Base-by-base conservation (phyloP, 2,113 vertebrate genomes). In the Grammomys dolichurus region DNA sequence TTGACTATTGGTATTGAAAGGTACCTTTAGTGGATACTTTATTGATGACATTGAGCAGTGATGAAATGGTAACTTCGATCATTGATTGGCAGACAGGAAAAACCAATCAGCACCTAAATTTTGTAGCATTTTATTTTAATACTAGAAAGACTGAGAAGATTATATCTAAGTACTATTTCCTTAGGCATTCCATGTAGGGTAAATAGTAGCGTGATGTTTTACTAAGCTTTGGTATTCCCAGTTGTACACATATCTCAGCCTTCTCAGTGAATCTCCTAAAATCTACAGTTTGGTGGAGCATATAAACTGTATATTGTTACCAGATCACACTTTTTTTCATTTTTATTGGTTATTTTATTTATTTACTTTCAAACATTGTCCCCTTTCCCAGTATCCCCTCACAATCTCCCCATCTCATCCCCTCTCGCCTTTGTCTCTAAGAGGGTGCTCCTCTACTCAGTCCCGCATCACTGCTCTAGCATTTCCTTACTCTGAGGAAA, bases 191-290 rank as follows among this genome's bases (percentile, higher is more conserved):
- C 19, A 91, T 11, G 10, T 6, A 43, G 36, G 22, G 58, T 56
- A 92, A 6, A 72, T 1, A 70, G 14, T 4, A 69, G 36, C 5
- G 7, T n/a, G 19, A 0, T 4, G 0, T 13, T 58, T 8, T 60
- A 1, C 90, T 48, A 36, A 78, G 43, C 19, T 10, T 46, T 3
- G 31, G 31, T n/a, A 2, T 3, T 20, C 26, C 69, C 14, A 46
- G 5, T 12, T 20, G 0, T 14, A 36, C 14, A 28, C 3, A 28
- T 86, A 3, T 36, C n/a, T 63, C 54, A 78, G 22, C 63, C 40
- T 54, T 82, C 24, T 31, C 54, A n/a, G 3, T 0, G 51, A 20
- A 0, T 17, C 80, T 65, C 40, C 20, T 7, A 70, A 3, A 36
- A 24, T 2, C 40, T 16, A 28, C 0, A 33, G 14, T 8, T 16